A percentile compares a stretch with the other conserved stretches of the same genome.
Evolutionary conservation across 2,797 vertebrate genomes (phyloP).

Genomic region (Corythornis leucogaster): DNA sequence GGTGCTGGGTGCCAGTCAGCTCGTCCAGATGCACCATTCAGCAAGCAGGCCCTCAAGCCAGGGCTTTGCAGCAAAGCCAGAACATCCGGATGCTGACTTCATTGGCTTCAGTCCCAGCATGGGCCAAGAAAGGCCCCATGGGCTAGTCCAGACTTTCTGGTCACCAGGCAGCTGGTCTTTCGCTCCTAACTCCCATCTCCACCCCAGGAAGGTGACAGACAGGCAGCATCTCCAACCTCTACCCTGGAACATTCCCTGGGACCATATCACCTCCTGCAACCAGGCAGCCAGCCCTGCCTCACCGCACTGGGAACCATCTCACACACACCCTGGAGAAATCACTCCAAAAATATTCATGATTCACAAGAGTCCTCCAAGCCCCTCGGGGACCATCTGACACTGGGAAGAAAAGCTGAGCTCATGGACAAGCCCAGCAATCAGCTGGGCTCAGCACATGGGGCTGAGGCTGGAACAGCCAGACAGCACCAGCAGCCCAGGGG

Average conservation of each 20-base stretch:
- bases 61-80: background rate
- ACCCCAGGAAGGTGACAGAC: rapidly evolving
- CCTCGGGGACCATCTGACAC: background rate
- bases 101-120: background rate
- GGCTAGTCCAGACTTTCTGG: background rate
- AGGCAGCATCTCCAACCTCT: background rate
- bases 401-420: conserved; percentile 4
- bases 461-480: background rate
- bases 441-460: background rate
- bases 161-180: background rate
- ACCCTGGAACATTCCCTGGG: background rate
- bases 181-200: background rate
- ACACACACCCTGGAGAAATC: background rate
- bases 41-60: background rate
- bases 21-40: background rate
- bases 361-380: conserved; percentile 13
- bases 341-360: conserved; percentile 31
- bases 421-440: background rate
- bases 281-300: background rate
- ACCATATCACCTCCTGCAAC: background rate
- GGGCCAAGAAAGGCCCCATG: background rate
- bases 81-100: background rate
- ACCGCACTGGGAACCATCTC: background rate
- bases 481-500: background rate
- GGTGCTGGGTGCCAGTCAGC: background rate